Base-by-base conservation (phyloP, 1,140 invertebrate genomes). In the Calephelis virginiensis region DNA sequence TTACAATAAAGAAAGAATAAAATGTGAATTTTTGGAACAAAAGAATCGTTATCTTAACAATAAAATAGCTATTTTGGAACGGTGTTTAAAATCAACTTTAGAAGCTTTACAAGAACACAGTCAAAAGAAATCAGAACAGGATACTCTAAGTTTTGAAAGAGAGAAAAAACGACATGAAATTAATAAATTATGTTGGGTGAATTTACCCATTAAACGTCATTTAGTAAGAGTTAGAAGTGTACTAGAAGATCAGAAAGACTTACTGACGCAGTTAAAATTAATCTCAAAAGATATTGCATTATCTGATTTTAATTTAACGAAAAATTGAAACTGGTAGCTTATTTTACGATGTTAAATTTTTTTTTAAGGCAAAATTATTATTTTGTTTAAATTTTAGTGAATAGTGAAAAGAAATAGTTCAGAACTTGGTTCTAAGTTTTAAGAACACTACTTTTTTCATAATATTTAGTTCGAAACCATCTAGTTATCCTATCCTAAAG, bases 11-110 rank as follows among this genome's bases (percentile, higher is more conserved):
- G 71, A 74, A 70, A 61, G 50, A 28, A 61, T 71, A 40, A 75
- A 67, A 53, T 70, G 61, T 14, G 10, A 63, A 11, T 66, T 73
- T 61, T 56, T 78, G 6, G 63, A 81, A 69, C 73, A 75, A 56
- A 78, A 71, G 47, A 82, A 81, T 68, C 28, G 67, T 49, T 82
- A 75, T 63, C 64, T 82, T 3, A 71, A 45, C 48, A 78, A 72
- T 60, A 78, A 81, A 75, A 61, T 78, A 12, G 68, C 14, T 13
- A 74, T 80, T 40, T 60, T 82, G 48, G 69, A 75, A 61, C 72
- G 61, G 47, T 68, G 72, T 13, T 64, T 76, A 61, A 50, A 72
- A 66, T 61, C 63, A 17, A 14, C 72, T 14, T 40, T 37, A 40
- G 67, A 75, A 61, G 69, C 76, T 69, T 38, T 77, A 8, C 69